Evolutionary conservation across 2,888 invertebrate genomes (phyloP).

Genomic region (Cheiracanthium punctorium): DNA sequence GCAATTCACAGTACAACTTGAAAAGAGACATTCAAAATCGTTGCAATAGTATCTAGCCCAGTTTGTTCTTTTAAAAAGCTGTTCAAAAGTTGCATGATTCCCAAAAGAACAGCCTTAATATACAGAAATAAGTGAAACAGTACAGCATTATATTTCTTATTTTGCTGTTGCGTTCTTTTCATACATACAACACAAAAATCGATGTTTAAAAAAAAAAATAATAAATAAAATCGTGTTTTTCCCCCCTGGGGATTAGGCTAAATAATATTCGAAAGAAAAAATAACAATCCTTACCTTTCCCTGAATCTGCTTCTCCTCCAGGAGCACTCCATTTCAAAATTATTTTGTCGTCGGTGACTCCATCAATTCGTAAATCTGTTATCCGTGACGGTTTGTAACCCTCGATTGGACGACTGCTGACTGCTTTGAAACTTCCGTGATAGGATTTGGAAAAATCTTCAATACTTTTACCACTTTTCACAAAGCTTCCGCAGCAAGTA

Average conservation of each 20-base stretch:
- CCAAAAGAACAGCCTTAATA: too few relatives aligned
- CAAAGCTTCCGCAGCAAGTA: constrained; percentile 40
- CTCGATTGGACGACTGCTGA: background rate
- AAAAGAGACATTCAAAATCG: too few relatives aligned
- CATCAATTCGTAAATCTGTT: constrained; percentile 8
- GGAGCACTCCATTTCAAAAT: constrained; percentile 52
- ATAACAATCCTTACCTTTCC: constrained; percentile 26
- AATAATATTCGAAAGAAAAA: background rate
- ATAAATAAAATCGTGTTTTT: too few relatives aligned
- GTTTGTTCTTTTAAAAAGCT: too few relatives aligned
- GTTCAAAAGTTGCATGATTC: too few relatives aligned
- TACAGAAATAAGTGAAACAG: too few relatives aligned
- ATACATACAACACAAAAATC: background rate
- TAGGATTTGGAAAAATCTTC: too few relatives aligned
- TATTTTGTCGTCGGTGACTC: background rate
- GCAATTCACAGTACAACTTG: too few relatives aligned
- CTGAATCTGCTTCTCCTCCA: constrained; percentile 35
- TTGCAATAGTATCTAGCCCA: too few relatives aligned
- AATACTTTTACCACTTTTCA: background rate
- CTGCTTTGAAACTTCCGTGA: background rate
- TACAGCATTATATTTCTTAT: background rate
- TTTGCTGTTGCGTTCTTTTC: background rate
- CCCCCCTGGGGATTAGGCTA: too few relatives aligned
- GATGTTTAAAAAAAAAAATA: too few relatives aligned
- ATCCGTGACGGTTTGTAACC: constrained; percentile 48